These are phyloP conservation scores for Microcebus ravelobensis DNA, from an alignment of 2,113 vertebrate species.

Conservation along the genomic window DNA sequence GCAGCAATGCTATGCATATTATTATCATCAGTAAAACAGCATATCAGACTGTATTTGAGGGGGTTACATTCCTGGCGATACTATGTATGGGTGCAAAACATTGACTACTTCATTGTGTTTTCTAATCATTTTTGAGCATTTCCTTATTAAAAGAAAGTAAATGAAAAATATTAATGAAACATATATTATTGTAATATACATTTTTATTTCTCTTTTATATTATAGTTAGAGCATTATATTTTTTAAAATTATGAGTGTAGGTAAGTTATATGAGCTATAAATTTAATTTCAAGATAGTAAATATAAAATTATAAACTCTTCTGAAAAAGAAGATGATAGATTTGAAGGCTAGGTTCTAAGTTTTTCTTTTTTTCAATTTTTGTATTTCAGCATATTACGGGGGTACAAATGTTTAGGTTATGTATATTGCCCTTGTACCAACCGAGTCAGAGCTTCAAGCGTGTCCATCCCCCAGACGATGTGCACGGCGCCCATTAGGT, in stretches of 20 bases:
- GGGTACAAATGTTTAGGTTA: too few species aligned
- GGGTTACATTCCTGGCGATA: background rate
- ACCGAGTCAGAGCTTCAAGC: too few species aligned
- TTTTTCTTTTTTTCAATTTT: background rate
- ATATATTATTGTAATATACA: background rate
- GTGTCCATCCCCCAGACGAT: too few species aligned
- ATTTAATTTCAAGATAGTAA: slow-evolving; percentile 1
- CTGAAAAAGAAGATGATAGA: slow-evolving; percentile 19
- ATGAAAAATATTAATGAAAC: background rate
- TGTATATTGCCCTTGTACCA: too few species aligned
- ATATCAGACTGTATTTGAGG: background rate
- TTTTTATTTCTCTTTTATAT: background rate
- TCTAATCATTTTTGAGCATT: background rate
- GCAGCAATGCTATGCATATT: background rate
- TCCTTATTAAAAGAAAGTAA: background rate
- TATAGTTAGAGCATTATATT: background rate
- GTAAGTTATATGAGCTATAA: background rate
- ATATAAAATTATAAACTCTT: background rate
- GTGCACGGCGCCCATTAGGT: too few species aligned
- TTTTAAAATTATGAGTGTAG: background rate
- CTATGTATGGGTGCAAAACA: background rate
- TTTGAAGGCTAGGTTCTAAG: background rate
- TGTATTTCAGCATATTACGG: too few species aligned
- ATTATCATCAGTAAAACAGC: background rate
- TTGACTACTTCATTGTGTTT: background rate